Percentiles rank a stretch among this genome's conserved stretches.
phyloP scores from a whole-genome alignment of 2,797 vertebrate genomes.

The Myotis planiceps region DNA sequence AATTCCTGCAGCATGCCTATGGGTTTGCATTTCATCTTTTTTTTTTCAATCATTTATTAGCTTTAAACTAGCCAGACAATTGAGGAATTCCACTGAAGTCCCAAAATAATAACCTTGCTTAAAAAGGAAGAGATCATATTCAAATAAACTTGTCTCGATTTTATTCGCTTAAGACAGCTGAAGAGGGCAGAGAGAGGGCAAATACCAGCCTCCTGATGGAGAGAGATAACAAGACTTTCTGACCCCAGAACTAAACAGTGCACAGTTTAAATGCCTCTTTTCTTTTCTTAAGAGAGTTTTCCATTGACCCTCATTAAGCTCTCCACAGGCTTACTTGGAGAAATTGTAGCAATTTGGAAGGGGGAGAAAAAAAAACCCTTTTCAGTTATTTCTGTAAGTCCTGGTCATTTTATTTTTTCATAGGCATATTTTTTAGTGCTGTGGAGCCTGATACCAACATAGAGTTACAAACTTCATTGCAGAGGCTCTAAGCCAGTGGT shows the following conservation, averaged over 20 bases:
- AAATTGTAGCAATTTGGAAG: conserved; percentile 73
- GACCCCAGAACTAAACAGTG: conserved; percentile 84
- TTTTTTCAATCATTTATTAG: conserved; percentile 46
- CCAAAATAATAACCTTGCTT: conserved; percentile 76
- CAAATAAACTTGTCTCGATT: conserved; percentile 78
- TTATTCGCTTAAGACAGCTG: conserved; percentile 78
- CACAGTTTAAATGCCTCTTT: conserved; percentile 82
- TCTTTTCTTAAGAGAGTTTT: conserved; percentile 80
- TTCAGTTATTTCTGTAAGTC: conserved; percentile 48
- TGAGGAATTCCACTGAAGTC: conserved; percentile 68
- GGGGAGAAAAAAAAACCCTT: neutral
- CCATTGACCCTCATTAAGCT: conserved; percentile 83
- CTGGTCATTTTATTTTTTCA: conserved; percentile 48
- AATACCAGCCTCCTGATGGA: conserved; percentile 81
- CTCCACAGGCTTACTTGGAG: conserved; percentile 73
- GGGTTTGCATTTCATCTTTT: conserved; percentile 39
- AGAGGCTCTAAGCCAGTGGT: neutral
- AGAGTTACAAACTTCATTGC: neutral
- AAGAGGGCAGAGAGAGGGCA: conserved; percentile 80
- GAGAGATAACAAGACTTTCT: conserved; percentile 78
- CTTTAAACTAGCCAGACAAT: conserved; percentile 68
- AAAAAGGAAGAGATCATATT: conserved; percentile 78
- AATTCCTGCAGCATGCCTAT: conserved; percentile 16
- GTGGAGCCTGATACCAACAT: neutral
- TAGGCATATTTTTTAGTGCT: neutral